A percentile compares a stretch with the other conserved stretches of the same genome.
phyloP scores from a whole-genome alignment of 1,140 invertebrate genomes.

The Drosophila neocordata region DNA sequence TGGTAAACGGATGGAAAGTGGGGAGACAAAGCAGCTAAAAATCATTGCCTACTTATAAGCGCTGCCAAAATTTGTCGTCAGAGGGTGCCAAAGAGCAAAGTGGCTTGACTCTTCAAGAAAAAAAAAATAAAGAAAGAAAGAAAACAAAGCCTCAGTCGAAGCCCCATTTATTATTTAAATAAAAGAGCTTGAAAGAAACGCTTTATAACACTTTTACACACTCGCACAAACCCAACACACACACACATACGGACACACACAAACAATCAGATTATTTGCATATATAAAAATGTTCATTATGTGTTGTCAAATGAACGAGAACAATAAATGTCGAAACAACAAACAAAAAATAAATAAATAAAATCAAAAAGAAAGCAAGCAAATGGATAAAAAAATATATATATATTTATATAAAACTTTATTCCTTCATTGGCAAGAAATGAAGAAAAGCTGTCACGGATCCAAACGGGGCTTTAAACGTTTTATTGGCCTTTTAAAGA shows the following conservation, averaged over 20 bases:
- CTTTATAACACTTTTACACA: conserved; percentile 65
- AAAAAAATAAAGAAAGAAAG: neutral
- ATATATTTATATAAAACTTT: neutral
- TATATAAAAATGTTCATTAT: conserved; percentile 74
- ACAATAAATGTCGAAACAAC: conserved; percentile 42
- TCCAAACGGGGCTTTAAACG: conserved; percentile 54
- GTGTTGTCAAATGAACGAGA: conserved; percentile 45
- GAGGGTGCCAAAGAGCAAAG: conserved; percentile 11
- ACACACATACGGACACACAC: conserved; percentile 16
- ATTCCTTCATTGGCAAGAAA: neutral
- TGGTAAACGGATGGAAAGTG: neutral
- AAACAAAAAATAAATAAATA: neutral
- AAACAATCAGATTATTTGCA: conserved; percentile 60
- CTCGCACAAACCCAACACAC: conserved; percentile 6
- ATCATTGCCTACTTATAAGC: conserved; percentile 78
- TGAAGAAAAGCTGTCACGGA: conserved; percentile 18
- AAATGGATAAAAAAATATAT: neutral
- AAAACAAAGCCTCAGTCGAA: neutral
- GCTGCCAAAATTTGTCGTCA: conserved; percentile 35
- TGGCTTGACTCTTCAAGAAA: neutral
- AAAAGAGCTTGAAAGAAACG: conserved; percentile 61
- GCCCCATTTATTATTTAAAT: conserved; percentile 77
- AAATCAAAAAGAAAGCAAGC: neutral
- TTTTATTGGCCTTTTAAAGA: conserved; percentile 69
- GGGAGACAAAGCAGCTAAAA: conserved; percentile 54